Evolutionary conservation across 2,113 vertebrate species (phyloP), one percentile per base, ranked within the genome.

Genomic region (Antennarius striatus): DNA sequence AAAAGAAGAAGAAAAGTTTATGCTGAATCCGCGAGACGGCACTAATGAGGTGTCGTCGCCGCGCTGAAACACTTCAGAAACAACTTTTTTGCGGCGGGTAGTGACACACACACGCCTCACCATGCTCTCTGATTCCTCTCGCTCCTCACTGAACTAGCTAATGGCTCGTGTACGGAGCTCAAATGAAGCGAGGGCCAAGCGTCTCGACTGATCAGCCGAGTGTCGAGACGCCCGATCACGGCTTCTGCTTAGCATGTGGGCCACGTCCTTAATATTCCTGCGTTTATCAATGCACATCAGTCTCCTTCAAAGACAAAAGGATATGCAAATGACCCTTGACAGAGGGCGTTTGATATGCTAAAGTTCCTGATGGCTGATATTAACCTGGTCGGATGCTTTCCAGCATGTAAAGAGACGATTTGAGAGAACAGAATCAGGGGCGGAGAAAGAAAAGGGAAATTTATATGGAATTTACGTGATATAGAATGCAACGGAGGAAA

Each of bases 341-440:
- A 91, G 83, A 79, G 75, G 76, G 83, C 77, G 63, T 86, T 91
- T 81, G 71, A 82, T 88, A 89, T 84, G 80, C 80, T 90, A 87
- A 89, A 82, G 65, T 68, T 72, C 71, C 75, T 71, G 54, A 84
- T 90, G 82, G 87, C 89, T 84, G 80, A 54, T 74, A 81, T 89
- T 87, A 87, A 78, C 77, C 78, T 46, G 65, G 73, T 71, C 75
- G 67, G 86, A 72, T 73, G 80, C 79, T 84, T 70, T 76, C 32
- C 57, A 48, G 78, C 78, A 79, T 77, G 73, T 73, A 56, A 80
- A 75, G 82, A 77, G 69, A 59, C 60, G 71, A 52, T 53, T 59
- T 76, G 4, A 59, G 51, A 80, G 48, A 22, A n/a, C 7, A 15
- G 6, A 45, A 45, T 10, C 42, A 45, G 32, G 32, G 7, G 32